Conservation (phyloP, 2,888 invertebrate genomes). For the Lingula anatina region DNA sequence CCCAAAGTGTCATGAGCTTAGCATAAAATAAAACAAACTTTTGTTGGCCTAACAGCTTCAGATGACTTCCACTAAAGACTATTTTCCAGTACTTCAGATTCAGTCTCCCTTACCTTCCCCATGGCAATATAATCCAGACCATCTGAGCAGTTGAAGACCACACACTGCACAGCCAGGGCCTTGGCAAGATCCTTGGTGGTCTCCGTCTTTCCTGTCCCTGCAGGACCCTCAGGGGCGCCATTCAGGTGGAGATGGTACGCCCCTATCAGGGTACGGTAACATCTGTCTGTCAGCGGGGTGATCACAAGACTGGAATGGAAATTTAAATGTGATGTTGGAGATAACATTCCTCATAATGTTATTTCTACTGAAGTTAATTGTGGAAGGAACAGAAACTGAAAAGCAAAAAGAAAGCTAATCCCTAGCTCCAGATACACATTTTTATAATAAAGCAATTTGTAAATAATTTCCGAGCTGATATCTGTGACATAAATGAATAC, state of each 20-base stretch:
- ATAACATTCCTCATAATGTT: neutral
- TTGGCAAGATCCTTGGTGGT: slow-evolving; percentile 84
- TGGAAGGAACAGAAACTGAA: no score
- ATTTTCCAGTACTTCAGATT: no score
- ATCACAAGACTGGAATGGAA: slow-evolving; percentile 63
- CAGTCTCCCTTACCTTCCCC: slow-evolving; percentile 71
- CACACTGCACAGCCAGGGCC: slow-evolving; percentile 87
- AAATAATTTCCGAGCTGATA: no score
- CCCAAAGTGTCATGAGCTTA: no score
- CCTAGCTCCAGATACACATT: no score
- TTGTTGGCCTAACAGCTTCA: no score
- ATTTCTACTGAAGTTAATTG: neutral
- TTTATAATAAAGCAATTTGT: no score
- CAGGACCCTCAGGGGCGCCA: slow-evolving; percentile 58
- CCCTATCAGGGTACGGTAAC: slow-evolving; percentile 86
- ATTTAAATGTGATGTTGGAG: neutral
- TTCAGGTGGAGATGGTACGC: slow-evolving; percentile 80
- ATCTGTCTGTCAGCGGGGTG: slow-evolving; percentile 88
- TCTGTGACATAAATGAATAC: no score
- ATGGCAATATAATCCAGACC: slow-evolving; percentile 88
- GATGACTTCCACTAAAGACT: no score
- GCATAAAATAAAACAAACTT: no score
- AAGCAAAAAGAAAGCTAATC: no score
- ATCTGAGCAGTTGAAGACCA: slow-evolving; percentile 94
- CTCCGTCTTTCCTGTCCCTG: slow-evolving; percentile 56